Base-by-base conservation (phyloP, 2,797 vertebrate genomes). In the Merluccius polli region DNA sequence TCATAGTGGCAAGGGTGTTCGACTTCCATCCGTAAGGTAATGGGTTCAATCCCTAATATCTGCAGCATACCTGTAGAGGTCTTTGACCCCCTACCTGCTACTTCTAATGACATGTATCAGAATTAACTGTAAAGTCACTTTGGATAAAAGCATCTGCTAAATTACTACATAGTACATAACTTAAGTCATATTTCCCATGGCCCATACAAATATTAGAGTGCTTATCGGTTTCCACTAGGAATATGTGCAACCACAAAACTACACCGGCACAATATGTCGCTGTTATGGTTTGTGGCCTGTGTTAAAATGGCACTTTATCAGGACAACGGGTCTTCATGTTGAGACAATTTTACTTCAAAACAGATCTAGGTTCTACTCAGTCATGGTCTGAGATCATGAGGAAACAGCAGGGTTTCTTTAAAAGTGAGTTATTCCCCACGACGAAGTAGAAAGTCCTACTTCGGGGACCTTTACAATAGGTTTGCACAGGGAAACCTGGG, bases 401-500 rank as follows among this genome's bases (percentile, higher is more conserved):
- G 59, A 18, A 73, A 82, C 76, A 78, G 71, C 24, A 52, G 15
- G 70, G 36, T 75, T 72, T 77, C 70, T 32, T 77, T 73, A n/a
- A 73, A 80, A 77, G 78, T 30, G 77, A 81, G 63, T 27, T 48
- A 82, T 79, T 79, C 70, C 27, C 18, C 38, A 41, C 38, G 13
- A 41, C 38, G 11, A 35, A 48, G 44, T 48, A 21, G 52, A 24
- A 59, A 59, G 21, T 59, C 52, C 52, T 59, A 59, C 52, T 59
- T 24, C 24, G 21, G 52, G 18, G 48, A 24, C 21, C 8, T 81
- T 87, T 78, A 77, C 77, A 82, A 79, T 78, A 77, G 74, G 72
- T 85, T 77, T 83, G 32, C 78, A 88, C 82, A 85, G 73, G 78
- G 78, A 86, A 71, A 73, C 10, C 10, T 36, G 35, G 35, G 27